Evolutionary conservation across 2,888 invertebrate species (phyloP).

Genomic region (Ypsolopha sequella): DNA sequence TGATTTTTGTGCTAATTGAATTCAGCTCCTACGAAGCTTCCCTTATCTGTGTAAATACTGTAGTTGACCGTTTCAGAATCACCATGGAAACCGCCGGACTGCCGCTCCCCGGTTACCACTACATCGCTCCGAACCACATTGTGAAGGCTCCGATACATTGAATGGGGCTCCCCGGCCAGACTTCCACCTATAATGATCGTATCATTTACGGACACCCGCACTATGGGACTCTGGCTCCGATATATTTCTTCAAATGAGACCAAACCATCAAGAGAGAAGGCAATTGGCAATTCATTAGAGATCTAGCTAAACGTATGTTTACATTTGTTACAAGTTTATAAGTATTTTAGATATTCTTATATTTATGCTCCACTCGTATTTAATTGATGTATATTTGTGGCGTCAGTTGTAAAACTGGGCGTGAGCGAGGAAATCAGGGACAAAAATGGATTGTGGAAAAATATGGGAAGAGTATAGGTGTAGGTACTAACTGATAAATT

Average conservation of each 20-base stretch:
- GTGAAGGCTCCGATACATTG: constrained; percentile 94
- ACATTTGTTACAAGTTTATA: constrained; percentile 72
- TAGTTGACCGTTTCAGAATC: constrained; percentile 78
- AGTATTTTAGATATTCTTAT: constrained; percentile 80
- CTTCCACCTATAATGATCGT: constrained; percentile 15
- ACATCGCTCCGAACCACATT: constrained; percentile 93
- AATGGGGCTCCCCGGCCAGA: constrained; percentile 56
- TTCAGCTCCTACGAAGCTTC: too few species aligned
- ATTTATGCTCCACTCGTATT: constrained; percentile 73
- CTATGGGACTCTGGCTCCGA: constrained; percentile 50
- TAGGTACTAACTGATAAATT: neutral
- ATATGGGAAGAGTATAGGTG: neutral
- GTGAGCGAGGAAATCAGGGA: neutral
- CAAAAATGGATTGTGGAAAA: neutral
- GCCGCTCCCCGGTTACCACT: constrained; percentile 92
- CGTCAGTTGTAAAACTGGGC: neutral
- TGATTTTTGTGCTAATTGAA: too few species aligned
- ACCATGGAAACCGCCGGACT: constrained; percentile 95
- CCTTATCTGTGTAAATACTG: too few species aligned
- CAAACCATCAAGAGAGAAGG: constrained; percentile 41
- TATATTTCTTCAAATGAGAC: constrained; percentile 53
- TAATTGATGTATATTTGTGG: constrained; percentile 28
- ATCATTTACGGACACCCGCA: constrained; percentile 34
- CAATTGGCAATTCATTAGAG: constrained; percentile 43
- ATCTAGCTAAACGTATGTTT: constrained; percentile 59